phyloP scores from a whole-genome alignment of 2,797 vertebrate genomes.

The Loris lydekkerianus region DNA sequence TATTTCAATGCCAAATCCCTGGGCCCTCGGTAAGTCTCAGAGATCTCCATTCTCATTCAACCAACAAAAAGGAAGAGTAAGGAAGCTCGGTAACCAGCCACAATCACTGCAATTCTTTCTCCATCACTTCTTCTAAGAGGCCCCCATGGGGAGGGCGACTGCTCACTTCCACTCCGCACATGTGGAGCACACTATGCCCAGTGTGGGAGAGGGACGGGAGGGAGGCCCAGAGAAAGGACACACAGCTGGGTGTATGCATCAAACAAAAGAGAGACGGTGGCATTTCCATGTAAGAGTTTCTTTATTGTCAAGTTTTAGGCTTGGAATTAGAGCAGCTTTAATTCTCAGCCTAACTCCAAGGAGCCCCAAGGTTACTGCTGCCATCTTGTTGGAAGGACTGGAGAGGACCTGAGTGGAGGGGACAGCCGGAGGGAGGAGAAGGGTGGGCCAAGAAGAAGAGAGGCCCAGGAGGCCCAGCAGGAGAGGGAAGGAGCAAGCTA shows the following conservation, averaged over 20 bases:
- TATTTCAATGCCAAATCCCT: neutral
- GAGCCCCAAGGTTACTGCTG: neutral
- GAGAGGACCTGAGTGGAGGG: neutral
- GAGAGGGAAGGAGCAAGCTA: neutral
- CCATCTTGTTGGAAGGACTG: neutral
- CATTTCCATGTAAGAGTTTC: neutral
- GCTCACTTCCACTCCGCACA: rapidly evolving
- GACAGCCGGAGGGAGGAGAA: neutral
- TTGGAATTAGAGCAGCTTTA: neutral
- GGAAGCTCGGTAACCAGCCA: neutral
- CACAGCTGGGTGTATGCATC: rapidly evolving
- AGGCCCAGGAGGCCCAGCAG: neutral
- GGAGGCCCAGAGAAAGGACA: too few relatives aligned
- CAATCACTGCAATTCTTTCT: neutral
- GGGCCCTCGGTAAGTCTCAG: neutral
- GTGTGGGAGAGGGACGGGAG: rapidly evolving
- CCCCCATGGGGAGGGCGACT: neutral
- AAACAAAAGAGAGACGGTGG: neutral
- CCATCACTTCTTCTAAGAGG: neutral
- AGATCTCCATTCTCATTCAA: neutral
- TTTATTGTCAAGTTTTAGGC: neutral
- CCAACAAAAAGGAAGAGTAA: neutral
- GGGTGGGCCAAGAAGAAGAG: neutral
- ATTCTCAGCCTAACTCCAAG: neutral
- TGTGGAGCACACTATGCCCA: neutral